Evolutionary conservation across 2,888 invertebrate genomes (phyloP).

Genomic region (Chorisops tibialis): DNA sequence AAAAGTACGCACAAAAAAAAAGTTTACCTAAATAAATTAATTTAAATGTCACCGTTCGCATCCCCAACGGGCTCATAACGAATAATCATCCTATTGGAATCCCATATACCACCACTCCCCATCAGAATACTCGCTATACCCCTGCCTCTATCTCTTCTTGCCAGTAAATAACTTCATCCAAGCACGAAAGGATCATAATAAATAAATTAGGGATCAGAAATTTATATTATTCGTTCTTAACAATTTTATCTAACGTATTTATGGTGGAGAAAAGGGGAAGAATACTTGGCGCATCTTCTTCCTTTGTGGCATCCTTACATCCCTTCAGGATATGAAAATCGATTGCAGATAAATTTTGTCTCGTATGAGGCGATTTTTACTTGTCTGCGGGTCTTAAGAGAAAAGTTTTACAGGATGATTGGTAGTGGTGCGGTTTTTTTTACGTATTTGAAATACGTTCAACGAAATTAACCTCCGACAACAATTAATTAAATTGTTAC

Average conservation of each 20-base stretch:
- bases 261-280: too few species aligned
- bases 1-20: background rate
- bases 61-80: conserved; percentile 14
- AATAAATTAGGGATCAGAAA: conserved; percentile 27
- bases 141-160: background rate
- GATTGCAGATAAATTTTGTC: too few species aligned
- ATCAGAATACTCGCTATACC: background rate
- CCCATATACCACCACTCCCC: background rate
- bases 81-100: conserved; percentile 22
- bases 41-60: conserved; percentile 23
- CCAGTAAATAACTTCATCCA: background rate
- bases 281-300: too few species aligned
- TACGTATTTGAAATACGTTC: too few species aligned
- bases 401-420: too few species aligned
- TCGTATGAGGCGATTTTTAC: too few species aligned
- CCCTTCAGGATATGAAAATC: too few species aligned
- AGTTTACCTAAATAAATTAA: conserved; percentile 25
- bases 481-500: too few species aligned
- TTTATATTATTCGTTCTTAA: conserved; percentile 20
- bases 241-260: background rate
- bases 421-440: too few species aligned
- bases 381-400: too few species aligned
- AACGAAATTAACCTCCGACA: too few species aligned
- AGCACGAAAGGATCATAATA: conserved; percentile 25
- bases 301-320: too few species aligned